phyloP scores from a whole-genome alignment of 2,888 invertebrate genomes.

The Platerodrilus igneus region DNA sequence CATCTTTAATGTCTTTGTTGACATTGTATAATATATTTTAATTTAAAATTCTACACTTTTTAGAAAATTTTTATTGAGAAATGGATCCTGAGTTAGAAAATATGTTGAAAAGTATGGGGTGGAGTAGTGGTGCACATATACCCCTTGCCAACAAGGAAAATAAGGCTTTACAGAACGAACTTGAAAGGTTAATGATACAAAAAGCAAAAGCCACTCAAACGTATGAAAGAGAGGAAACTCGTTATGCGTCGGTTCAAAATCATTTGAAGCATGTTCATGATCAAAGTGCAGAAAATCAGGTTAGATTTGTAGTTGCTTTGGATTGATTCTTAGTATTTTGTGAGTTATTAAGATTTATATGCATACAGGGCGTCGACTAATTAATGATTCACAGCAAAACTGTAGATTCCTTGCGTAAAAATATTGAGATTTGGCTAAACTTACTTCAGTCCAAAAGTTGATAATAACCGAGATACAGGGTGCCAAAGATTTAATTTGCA shows the following conservation, averaged over 20 bases:
- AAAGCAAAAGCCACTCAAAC: constrained; percentile 49
- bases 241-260: constrained; percentile 41
- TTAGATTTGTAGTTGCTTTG: constrained; percentile 36
- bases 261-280: constrained; percentile 52
- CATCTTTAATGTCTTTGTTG: constrained; percentile 6
- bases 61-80: not conserved
- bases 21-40: constrained; percentile 6
- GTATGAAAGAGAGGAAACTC: constrained; percentile 47
- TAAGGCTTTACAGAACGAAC: constrained; percentile 52
- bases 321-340: no score
- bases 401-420: no score
- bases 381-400: no score
- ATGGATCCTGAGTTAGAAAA: constrained; percentile 52
- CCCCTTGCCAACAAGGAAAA: constrained; percentile 78
- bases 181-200: constrained; percentile 48
- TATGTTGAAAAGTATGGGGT: constrained; percentile 65
- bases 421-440: no score
- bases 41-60: constrained; percentile 6
- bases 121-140: constrained; percentile 71
- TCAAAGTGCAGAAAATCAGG: constrained; percentile 56
- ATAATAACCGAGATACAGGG: no score
- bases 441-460: no score
- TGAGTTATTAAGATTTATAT: no score
- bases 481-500: no score
- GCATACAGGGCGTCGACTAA: no score